Conservation (phyloP, 2,113 vertebrate species). For the Blennius ocellaris region DNA sequence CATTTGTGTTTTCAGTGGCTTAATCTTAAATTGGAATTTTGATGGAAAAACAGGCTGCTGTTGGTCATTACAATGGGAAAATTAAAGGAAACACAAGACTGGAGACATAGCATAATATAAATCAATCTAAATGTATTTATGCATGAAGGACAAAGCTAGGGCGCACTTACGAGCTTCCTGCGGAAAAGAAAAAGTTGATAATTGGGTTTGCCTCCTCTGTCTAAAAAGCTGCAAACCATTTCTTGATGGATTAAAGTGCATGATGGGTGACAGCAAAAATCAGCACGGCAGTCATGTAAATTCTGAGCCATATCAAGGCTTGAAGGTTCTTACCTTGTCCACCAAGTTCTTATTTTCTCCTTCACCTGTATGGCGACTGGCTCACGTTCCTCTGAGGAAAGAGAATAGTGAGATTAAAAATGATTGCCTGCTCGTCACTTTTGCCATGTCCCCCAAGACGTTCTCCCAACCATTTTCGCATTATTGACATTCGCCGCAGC, state of each 20-base stretch:
- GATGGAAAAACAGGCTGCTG: background rate
- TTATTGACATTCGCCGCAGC: slow-evolving; percentile 63
- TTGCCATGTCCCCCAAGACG: slow-evolving; percentile 47
- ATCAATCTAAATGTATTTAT: slow-evolving; percentile 28
- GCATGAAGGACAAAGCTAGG: slow-evolving; percentile 36
- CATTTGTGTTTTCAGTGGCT: background rate
- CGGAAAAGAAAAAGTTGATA: slow-evolving; percentile 30
- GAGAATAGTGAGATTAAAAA: slow-evolving; percentile 60
- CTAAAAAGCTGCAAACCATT: slow-evolving; percentile 31
- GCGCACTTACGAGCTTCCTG: background rate
- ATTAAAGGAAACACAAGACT: background rate
- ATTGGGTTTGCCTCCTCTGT: slow-evolving; percentile 45
- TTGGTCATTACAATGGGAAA: background rate
- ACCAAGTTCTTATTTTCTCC: slow-evolving; percentile 5
- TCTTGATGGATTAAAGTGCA: slow-evolving; percentile 20
- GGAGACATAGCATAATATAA: background rate
- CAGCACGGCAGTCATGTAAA: slow-evolving; percentile 2
- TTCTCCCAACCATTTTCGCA: slow-evolving; percentile 53
- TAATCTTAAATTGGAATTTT: background rate
- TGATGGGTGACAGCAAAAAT: slow-evolving; percentile 22
- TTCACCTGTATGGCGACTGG: slow-evolving; percentile 26
- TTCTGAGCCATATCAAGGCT: slow-evolving; percentile 3
- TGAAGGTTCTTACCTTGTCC: background rate
- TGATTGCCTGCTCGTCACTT: slow-evolving; percentile 65
- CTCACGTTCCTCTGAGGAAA: slow-evolving; percentile 36